Evolutionary conservation across 1,140 invertebrate species (phyloP).

Genomic region (Hyphantria cunea): DNA sequence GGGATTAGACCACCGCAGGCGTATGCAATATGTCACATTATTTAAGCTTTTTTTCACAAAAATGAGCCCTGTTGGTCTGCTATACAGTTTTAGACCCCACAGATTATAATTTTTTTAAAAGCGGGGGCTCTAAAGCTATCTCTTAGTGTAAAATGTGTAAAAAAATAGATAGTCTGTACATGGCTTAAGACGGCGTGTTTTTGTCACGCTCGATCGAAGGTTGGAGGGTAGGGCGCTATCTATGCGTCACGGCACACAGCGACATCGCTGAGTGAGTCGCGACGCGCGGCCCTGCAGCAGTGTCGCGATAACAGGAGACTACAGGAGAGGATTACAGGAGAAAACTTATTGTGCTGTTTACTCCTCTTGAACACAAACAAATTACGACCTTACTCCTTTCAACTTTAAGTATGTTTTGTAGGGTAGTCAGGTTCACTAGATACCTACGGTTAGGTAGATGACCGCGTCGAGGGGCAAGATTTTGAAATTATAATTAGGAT

Average conservation of each 20-base stretch:
- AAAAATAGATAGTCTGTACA: not conserved
- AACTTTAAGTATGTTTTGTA: no score
- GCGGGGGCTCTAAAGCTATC: no score
- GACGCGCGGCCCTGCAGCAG: slow-evolving; percentile 24
- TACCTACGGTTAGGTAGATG: slow-evolving; percentile 6
- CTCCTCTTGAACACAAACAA: not conserved
- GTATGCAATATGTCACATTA: no score
- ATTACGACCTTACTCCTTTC: slow-evolving; percentile 1
- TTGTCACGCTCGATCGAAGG: slow-evolving; percentile 10
- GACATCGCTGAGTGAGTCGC: slow-evolving; percentile 16
- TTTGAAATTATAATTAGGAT: slow-evolving; percentile 29
- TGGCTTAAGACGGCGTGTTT: slow-evolving; percentile 2
- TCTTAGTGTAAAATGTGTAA: no score
- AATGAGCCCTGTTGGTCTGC: no score
- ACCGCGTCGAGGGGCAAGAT: slow-evolving; percentile 18
- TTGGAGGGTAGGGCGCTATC: slow-evolving; percentile 8
- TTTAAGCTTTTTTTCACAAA: no score
- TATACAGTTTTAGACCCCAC: no score
- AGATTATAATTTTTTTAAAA: no score
- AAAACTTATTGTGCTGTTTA: slow-evolving; percentile 52
- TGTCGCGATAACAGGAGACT: slow-evolving; percentile 32
- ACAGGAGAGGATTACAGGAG: slow-evolving; percentile 49
- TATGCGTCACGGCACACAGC: slow-evolving; percentile 1
- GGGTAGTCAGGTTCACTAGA: no score
- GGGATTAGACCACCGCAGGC: no score